Conservation (phyloP, 1,140 invertebrate genomes). For the Apis mellifera region Amel_HAv3.1 CM009943.2:8702001-8702500, state of each 20-base stretch:
- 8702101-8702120: constrained; percentile 8
- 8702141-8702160: background rate
- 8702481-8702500: background rate
- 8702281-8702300: background rate
- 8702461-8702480: constrained; percentile 2
- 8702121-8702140: background rate
- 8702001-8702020: background rate
- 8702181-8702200: too few relatives aligned
- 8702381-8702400: constrained; percentile 55
- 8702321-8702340: background rate
- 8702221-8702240: background rate
- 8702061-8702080: background rate
- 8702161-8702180: too few relatives aligned
- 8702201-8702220: too few relatives aligned
- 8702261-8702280: background rate
- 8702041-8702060: too few relatives aligned
- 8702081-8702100: background rate
- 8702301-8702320: background rate
- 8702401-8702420: constrained; percentile 62
- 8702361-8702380: background rate
- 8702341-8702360: background rate
- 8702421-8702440: background rate
- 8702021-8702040: background rate
- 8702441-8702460: constrained; percentile 44
- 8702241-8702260: too few relatives aligned